phyloP scores from a whole-genome alignment of 2,113 vertebrate genomes.

The Gopherus flavomarginatus region DNA sequence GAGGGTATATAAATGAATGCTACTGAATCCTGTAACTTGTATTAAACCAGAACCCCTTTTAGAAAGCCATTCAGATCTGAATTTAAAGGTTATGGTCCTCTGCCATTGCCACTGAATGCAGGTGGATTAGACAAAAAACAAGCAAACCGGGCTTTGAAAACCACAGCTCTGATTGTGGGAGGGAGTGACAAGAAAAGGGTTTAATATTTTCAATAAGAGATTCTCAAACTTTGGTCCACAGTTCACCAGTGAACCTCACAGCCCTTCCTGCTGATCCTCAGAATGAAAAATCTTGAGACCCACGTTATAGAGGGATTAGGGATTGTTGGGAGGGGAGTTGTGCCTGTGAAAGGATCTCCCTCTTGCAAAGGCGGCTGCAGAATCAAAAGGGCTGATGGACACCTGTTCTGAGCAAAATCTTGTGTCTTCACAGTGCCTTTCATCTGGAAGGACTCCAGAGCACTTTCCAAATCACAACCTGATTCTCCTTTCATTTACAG shows the following conservation, averaged over 20 bases:
- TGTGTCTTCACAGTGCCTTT: background rate
- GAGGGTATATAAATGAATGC: too few species aligned
- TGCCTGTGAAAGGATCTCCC: background rate
- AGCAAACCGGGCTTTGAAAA: background rate
- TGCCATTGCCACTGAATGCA: too few species aligned
- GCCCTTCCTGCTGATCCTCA: too few species aligned
- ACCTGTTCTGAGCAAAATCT: background rate
- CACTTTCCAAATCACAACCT: too few species aligned
- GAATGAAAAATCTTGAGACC: too few species aligned
- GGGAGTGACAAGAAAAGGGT: background rate
- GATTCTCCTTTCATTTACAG: too few species aligned
- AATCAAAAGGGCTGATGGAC: background rate
- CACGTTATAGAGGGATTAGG: background rate
- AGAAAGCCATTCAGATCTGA: background rate
- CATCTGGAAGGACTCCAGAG: too few species aligned
- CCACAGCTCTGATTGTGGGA: background rate
- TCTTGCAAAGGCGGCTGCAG: background rate
- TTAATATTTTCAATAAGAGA: background rate
- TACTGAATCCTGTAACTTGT: too few species aligned
- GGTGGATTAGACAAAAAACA: background rate
- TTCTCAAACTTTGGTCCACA: too few species aligned
- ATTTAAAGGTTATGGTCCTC: constrained; percentile 9
- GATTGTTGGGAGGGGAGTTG: background rate
- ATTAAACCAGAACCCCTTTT: background rate
- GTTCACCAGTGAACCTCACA: too few species aligned